A percentile compares a stretch with the other conserved stretches of the same genome.
Evolutionary conservation across 1,140 invertebrate species (phyloP).

Genomic region (Dendrolimus punctatus): DNA sequence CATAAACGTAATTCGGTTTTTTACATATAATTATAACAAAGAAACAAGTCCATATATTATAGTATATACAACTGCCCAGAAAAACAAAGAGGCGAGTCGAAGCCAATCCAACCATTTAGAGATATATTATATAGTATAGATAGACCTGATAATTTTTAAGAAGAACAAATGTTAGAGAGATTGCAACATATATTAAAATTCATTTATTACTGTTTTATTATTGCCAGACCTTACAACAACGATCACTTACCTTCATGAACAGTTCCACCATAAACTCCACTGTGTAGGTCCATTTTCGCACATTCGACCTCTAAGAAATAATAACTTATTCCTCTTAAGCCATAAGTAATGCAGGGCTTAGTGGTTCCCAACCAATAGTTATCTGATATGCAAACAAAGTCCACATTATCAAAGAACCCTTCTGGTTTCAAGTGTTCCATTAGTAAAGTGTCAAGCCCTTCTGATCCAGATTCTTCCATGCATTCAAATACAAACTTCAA

Average conservation of each 20-base stretch:
- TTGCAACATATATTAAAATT: background rate
- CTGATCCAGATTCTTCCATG: constrained; percentile 98
- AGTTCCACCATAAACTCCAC: constrained; percentile 94
- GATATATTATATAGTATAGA: too few relatives aligned
- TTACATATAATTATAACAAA: too few relatives aligned
- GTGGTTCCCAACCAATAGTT: constrained; percentile 99
- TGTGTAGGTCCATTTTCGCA: constrained; percentile 94
- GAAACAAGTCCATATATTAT: too few relatives aligned
- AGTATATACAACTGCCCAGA: too few relatives aligned
- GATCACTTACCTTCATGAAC: constrained; percentile 76
- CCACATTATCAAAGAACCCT: constrained; percentile 87
- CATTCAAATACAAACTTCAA: constrained; percentile 98
- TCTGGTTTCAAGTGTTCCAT: constrained; percentile 69
- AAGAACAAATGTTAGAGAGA: too few relatives aligned
- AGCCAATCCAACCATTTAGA: too few relatives aligned
- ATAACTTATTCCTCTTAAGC: constrained; percentile 94
- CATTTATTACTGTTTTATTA: background rate
- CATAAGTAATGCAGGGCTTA: constrained; percentile 98
- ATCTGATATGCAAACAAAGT: constrained; percentile 98
- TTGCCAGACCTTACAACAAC: background rate
- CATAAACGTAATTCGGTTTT: too few relatives aligned
- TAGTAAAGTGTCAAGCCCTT: constrained; percentile 93
- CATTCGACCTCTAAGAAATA: constrained; percentile 93
- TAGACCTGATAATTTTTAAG: too few relatives aligned
- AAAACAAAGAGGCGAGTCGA: too few relatives aligned